Percentiles rank a stretch among this genome's conserved stretches.
Conservation (phyloP, 2,113 vertebrate genomes). For the Hyperoodon ampullatus region DNA sequence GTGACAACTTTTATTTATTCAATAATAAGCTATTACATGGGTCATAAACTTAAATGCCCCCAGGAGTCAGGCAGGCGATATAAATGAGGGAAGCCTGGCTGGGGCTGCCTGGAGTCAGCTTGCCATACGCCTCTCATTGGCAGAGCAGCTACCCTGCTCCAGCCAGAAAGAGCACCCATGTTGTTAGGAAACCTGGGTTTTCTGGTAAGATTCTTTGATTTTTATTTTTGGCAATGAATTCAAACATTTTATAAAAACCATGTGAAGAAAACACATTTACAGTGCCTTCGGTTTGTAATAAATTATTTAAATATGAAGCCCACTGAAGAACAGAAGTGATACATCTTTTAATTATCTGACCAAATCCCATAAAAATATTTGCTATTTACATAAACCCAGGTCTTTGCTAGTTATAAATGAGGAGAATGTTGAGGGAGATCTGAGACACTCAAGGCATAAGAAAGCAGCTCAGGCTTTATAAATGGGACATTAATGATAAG, state of each 20-base stretch:
- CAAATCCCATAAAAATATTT: neutral
- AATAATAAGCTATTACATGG: neutral
- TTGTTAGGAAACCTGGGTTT: neutral
- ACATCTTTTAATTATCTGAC: neutral
- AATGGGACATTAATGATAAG: neutral
- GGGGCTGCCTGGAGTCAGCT: rapidly evolving
- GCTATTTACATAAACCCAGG: neutral
- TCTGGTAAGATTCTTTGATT: neutral
- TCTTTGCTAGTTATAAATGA: neutral
- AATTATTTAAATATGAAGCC: neutral
- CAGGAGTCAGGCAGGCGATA: neutral
- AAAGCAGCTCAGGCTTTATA: neutral
- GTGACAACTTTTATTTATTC: constrained; percentile 49
- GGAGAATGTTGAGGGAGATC: neutral
- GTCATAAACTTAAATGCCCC: constrained; percentile 29
- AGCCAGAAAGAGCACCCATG: neutral
- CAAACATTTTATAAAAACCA: neutral
- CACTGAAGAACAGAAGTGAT: neutral
- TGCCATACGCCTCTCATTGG: rapidly evolving
- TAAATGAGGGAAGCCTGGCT: neutral
- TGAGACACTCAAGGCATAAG: neutral
- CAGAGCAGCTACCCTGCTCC: no score
- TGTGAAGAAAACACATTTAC: neutral
- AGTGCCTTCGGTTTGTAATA: neutral
- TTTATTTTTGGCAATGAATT: neutral